Percentiles rank a stretch among this genome's conserved stretches.
These are phyloP conservation scores for Galaxea fascicularis DNA, from an alignment of 92 coral and sea anemone genomes.

Conservation along the genomic window DNA sequence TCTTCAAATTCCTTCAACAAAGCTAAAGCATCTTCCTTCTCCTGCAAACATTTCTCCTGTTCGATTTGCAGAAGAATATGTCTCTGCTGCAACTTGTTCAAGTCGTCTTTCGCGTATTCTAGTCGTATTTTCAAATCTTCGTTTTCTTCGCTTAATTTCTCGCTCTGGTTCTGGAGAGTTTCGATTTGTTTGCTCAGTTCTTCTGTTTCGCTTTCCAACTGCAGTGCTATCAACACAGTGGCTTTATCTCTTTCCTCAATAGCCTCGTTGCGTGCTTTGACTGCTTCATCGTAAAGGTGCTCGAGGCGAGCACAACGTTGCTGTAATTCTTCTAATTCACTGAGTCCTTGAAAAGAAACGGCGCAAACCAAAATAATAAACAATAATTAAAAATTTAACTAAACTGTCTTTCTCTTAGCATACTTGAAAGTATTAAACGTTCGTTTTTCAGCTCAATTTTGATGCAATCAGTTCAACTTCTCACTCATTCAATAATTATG, in stretches of 20 bases:
- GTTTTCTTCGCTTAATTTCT: constrained; percentile 65
- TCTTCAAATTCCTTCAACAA: constrained; percentile 58
- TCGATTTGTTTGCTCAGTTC: constrained; percentile 73
- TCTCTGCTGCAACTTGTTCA: constrained; percentile 78
- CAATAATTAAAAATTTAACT: neutral
- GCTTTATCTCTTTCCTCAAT: constrained; percentile 88
- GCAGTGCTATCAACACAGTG: constrained; percentile 85
- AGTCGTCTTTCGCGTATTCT: constrained; percentile 76
- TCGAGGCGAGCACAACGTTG: constrained; percentile 74
- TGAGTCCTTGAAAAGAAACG: constrained; percentile 63
- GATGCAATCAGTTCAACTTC: too few species aligned
- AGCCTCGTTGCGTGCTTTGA: constrained; percentile 81
- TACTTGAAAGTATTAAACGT: too few species aligned
- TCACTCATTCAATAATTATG: too few species aligned
- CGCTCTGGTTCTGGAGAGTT: constrained; percentile 54
- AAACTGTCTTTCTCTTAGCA: neutral
- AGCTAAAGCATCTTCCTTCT: constrained; percentile 63
- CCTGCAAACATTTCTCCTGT: constrained; percentile 74
- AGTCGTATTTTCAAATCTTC: constrained; percentile 80
- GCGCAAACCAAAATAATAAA: neutral
- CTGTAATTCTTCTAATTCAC: constrained; percentile 80
- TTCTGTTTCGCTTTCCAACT: constrained; percentile 79
- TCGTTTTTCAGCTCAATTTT: too few species aligned
- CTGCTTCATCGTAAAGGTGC: constrained; percentile 76
- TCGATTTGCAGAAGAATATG: constrained; percentile 89